Evolutionary conservation across 2,113 vertebrate species (phyloP), one percentile per base, ranked within the genome.

Genomic region (Sander vitreus): DNA sequence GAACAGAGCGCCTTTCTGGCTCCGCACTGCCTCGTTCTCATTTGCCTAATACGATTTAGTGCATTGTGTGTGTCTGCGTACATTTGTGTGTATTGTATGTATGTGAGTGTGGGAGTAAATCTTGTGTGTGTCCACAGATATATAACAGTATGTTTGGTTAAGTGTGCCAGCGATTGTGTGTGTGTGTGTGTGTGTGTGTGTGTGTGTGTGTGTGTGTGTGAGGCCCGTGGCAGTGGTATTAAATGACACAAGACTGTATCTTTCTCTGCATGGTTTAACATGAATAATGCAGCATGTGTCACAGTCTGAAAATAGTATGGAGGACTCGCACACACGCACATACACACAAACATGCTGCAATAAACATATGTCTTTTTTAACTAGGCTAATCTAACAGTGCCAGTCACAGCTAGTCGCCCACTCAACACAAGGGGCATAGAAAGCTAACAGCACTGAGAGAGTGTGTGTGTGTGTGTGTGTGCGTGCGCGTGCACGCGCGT

Each of bases 41-140:
- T 92, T 92, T 90, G 85, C 88, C 84, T 93, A 92, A 93, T 92
- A 83, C 88, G 89, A 89, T 92, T 92, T 89, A 79, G 83, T 55
- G 77, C 70, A 1, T 65, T 33, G 70, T 80, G 74, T 50, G 83
- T 76, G 80, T 78, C 16, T 71, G 33, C 25, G 53, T 80, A 59
- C 65, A 64, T 36, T n/a, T 60, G 47, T 57, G 72, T 60, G 59
- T 25, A 14, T 77, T 75, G 78, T 74, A 53, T 75, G 78, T 74
- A 53, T 85, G 78, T 69, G 16, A 7, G 45, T 10, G 62, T 78
- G 74, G 65, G 73, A 70, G 63, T 62, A 33, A 21, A 68, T 79
- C 77, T 51, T 36, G 27, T 54, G 64, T 47, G 43, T 67, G 51
- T 77, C 57, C 51, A 18, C 10, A 1, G 33, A 59, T 80, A 39